Conservation (phyloP, 2,888 invertebrate genomes). For the Keiferia lycopersicella region DNA sequence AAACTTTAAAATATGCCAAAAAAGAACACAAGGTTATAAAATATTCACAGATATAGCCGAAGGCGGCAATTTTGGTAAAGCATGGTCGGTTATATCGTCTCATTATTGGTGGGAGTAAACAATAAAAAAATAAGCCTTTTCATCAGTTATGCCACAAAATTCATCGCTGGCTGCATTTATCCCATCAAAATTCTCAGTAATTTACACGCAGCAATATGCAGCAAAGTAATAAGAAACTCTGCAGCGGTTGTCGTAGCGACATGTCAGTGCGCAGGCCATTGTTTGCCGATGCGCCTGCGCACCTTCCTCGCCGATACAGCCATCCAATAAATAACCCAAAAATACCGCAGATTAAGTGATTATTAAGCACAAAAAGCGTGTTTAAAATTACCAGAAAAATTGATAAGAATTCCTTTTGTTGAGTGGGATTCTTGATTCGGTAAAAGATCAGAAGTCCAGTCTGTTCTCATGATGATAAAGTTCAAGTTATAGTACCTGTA, state of each 20-base stretch:
- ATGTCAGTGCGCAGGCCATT: conserved; percentile 36
- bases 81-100: conserved; percentile 48
- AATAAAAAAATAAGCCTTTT: neutral
- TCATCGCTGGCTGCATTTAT: neutral
- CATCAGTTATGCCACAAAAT: neutral
- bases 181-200: neutral
- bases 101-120: conserved; percentile 44
- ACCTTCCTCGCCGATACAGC: conserved; percentile 39
- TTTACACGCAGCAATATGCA: neutral
- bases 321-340: conserved; percentile 55
- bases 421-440: conserved; percentile 17
- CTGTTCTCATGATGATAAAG: neutral
- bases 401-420: conserved; percentile 67
- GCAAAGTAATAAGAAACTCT: neutral
- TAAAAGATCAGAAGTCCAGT: neutral
- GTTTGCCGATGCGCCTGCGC: conserved; percentile 52
- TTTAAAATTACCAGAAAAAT: conserved; percentile 56
- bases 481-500: neutral
- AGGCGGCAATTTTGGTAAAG: conserved; percentile 48
- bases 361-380: conserved; percentile 56
- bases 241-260: neutral
- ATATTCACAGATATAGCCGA: conserved; percentile 39
- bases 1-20: conserved; percentile 35
- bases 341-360: conserved; percentile 64
- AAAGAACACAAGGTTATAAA: conserved; percentile 41